Evolutionary conservation across 2,113 vertebrate genomes (phyloP), one percentile per base, ranked within the genome.

Genomic region (Numida meleagris): DNA sequence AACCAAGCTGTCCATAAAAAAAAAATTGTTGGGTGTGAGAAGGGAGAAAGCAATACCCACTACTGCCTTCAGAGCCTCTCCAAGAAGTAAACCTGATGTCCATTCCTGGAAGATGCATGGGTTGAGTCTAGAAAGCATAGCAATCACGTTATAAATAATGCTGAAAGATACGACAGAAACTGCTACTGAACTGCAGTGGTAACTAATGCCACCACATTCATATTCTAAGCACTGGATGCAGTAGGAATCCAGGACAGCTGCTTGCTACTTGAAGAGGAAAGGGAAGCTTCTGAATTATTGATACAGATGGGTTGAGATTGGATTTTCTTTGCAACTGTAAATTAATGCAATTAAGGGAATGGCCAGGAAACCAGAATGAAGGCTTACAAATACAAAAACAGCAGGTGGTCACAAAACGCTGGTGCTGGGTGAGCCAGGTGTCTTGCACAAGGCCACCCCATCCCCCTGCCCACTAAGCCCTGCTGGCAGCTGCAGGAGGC

Each of bases 271-370:
- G 8, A 48, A 29, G 59, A 79, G 59, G 25, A 82, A 88, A 85
- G 5, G 6, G 71, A 88, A 85, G 48, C n/a, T 82, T 73, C 45
- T 82, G 71, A 62, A 62, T 93, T 80, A 63, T 77, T 91, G 48
- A 82, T 58, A 24, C 10, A 27, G 45, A 14, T 62, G 36, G 48
- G 25, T 42, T 42, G 63, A 86, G 42, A 42, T 10, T 82, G 75
- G 71, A 10, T 80, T 45, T 53, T 88, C 62, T 36, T 2, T 70
- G 59, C 33, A 48, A 46, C n/a, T n/a, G 20, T 0, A 3, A 80
- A 42, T 55, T 78, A 91, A 94, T 86, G n/a, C 50, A 38, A 23
- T 70, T 86, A 71, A 53, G 33, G 65, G 38, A 76, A 74, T 9
- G 43, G 43, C 50, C 67, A 71, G 59, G 65, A 71, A 90, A 55